Percentiles rank a stretch among this genome's conserved stretches.
Conservation (phyloP, 2,113 vertebrate genomes). For the Chaetodon auriga region DNA sequence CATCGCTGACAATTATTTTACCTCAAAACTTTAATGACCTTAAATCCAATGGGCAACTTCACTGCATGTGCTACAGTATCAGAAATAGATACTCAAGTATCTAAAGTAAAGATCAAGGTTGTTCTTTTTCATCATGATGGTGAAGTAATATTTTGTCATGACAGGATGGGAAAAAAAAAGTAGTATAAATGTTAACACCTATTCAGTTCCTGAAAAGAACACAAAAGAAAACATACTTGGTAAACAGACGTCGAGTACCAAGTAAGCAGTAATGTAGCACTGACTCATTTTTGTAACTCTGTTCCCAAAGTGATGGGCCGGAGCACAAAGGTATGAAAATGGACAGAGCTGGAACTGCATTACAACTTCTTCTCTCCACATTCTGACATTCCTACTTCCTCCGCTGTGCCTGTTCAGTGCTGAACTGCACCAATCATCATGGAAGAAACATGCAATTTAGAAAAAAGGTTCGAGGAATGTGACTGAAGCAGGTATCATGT, state of each 20-base stretch:
- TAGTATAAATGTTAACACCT: background rate
- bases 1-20: background rate
- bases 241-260: no score
- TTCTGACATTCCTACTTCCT: background rate
- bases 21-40: constrained; percentile 15
- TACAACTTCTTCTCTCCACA: constrained; percentile 7
- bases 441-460: background rate
- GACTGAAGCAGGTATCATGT: background rate
- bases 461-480: background rate
- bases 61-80: background rate
- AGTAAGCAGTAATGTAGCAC: no score
- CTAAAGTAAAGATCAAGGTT: background rate
- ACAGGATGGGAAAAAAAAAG: background rate
- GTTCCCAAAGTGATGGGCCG: background rate
- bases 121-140: background rate
- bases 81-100: background rate
- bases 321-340: background rate
- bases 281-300: background rate
- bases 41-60: background rate
- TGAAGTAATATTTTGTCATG: background rate
- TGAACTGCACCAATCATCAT: background rate
- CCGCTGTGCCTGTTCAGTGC: background rate
- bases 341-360: background rate
- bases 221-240: background rate
- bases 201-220: background rate